phyloP scores from a whole-genome alignment of 2,113 vertebrate species.

The Nannospalax galili region DNA sequence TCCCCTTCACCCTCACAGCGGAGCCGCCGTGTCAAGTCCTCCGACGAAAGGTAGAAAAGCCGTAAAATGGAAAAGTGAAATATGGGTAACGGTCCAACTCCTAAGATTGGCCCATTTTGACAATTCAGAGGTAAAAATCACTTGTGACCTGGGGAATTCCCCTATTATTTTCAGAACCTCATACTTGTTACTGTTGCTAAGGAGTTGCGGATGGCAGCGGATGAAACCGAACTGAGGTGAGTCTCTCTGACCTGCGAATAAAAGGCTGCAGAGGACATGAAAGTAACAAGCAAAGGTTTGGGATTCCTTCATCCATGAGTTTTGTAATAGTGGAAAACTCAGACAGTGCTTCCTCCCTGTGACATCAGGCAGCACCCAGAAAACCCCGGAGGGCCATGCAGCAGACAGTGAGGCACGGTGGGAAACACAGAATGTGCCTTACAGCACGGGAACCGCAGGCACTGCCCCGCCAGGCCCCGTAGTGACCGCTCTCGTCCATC shows the following conservation, averaged over 20 bases:
- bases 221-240: rapidly evolving
- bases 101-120: neutral
- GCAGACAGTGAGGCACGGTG: neutral
- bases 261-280: rapidly evolving
- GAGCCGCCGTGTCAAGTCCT: too few relatives aligned
- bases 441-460: slow-evolving; percentile 87
- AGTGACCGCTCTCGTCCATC: slow-evolving; percentile 87
- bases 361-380: neutral
- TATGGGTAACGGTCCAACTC: rapidly evolving
- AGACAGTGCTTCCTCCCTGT: neutral
- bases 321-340: neutral
- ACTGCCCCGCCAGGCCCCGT: slow-evolving; percentile 83
- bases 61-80: neutral
- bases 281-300: neutral
- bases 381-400: neutral
- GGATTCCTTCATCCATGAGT: neutral
- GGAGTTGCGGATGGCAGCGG: rapidly evolving
- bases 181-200: rapidly evolving
- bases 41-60: neutral
- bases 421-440: slow-evolving; percentile 82
- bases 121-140: neutral
- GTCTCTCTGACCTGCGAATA: neutral
- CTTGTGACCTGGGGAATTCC: rapidly evolving
- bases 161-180: rapidly evolving
- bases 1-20: rapidly evolving